Evolutionary conservation across 2,888 invertebrate genomes (phyloP).

Genomic region (Tenthredo scrophulariae): DNA sequence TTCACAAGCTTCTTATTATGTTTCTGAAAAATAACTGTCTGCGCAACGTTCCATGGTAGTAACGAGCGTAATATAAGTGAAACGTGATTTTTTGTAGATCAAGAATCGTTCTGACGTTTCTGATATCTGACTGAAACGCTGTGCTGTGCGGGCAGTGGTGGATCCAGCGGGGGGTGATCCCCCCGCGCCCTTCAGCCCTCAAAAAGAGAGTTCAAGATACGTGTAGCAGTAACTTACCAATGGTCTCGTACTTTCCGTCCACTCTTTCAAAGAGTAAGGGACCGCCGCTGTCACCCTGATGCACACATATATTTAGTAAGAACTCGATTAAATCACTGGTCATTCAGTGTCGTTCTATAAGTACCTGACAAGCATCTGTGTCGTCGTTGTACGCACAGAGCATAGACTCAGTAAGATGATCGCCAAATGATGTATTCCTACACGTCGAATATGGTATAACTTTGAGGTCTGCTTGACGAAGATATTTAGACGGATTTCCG

Average conservation of each 20-base stretch:
- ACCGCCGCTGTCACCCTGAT: constrained; percentile 85
- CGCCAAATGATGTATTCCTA: constrained; percentile 67
- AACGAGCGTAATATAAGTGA: not conserved
- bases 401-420: constrained; percentile 80
- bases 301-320: not conserved
- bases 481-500: constrained; percentile 77
- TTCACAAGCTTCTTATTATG: too few relatives aligned
- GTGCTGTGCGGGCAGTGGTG: too few relatives aligned
- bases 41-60: not conserved
- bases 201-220: too few relatives aligned
- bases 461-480: constrained; percentile 79
- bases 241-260: constrained; percentile 81
- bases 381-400: constrained; percentile 83
- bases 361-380: constrained; percentile 84
- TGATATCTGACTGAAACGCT: too few relatives aligned
- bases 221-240: constrained; percentile 79
- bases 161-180: too few relatives aligned
- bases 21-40: not conserved
- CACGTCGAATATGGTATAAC: constrained; percentile 79
- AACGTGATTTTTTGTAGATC: not conserved
- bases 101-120: too few relatives aligned
- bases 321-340: not conserved
- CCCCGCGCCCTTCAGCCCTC: too few relatives aligned
- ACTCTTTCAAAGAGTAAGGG: constrained; percentile 81
- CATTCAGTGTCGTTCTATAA: not conserved